Base-by-base conservation (phyloP, 2,113 vertebrate genomes). In the Misgurnus anguillicaudatus region DNA sequence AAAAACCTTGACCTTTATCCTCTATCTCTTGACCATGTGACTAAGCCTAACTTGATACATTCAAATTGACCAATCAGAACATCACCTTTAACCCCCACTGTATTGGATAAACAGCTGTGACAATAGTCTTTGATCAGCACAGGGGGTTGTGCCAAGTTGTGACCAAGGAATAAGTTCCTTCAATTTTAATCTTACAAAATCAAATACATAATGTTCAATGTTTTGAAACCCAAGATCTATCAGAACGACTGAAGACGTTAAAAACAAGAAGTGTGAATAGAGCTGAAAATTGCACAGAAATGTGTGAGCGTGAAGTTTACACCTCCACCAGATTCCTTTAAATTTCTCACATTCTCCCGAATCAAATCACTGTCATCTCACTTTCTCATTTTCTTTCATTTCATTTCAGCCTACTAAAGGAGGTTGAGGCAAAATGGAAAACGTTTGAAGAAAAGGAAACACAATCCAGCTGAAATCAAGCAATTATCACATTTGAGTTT, bases 401-500 rank as follows among this genome's bases (percentile, higher is more conserved):
- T 45, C 9, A 68, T 51, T 75, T 77, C 70, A 75, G 78, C 8
- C 45, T 45, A 51, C 36, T 16, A 76, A 17, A 16, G 51, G 16
- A 53, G 13, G 51, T 17, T 4, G 13, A 17, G 24, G 31, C 9
- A 70, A 53, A 38, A 31, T 51, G 66, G 3, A n/a, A 48, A 51
- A 69, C 2, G 47, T 36, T 14, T 4, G 9, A 68, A 78, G 64
- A 70, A 78, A 19, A 72, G 73, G 14, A n/a, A 47, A 47, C 45
- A 31, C n/a, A 9, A 17, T 39, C 4, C 13, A 51, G 7, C 47
- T 5, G 45, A 16, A 51, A 69, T 36, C 6, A 60, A 67, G 78
- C 80, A 82, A 78, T 84, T 82, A 86, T 83, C 83, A 83, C 64
- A 81, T 86, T 78, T 61, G 69, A 79, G 39, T 0, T 66, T 42